Conservation (phyloP, 1,140 invertebrate genomes). For the Prorops nasuta region DNA sequence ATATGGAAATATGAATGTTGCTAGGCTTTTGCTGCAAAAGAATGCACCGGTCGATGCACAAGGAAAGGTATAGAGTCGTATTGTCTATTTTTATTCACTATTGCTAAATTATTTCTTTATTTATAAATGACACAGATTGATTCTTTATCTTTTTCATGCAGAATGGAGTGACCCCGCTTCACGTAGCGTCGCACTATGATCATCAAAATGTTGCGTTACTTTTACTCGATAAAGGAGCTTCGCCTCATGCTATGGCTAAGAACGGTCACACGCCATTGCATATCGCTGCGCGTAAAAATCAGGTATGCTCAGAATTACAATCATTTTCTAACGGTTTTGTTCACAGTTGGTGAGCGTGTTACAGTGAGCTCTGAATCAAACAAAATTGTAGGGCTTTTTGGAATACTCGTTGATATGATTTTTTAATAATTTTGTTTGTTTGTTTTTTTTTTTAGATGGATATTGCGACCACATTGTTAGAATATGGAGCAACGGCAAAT, state of each 20-base stretch:
- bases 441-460: slow-evolving; percentile 62
- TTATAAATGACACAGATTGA: neutral
- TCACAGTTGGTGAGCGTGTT: too few species aligned
- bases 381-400: too few species aligned
- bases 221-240: slow-evolving; percentile 90
- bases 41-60: slow-evolving; percentile 91
- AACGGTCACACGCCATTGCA: slow-evolving; percentile 98
- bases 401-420: too few species aligned
- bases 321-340: too few species aligned
- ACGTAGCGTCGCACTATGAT: slow-evolving; percentile 97
- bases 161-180: slow-evolving; percentile 96
- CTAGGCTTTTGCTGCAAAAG: slow-evolving; percentile 80
- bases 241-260: slow-evolving; percentile 92
- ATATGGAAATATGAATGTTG: slow-evolving; percentile 94
- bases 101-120: neutral
- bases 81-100: neutral
- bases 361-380: too few species aligned
- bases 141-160: slow-evolving; percentile 31
- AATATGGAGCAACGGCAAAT: slow-evolving; percentile 87
- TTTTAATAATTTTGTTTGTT: slow-evolving; percentile 8
- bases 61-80: slow-evolving; percentile 68
- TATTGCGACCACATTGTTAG: slow-evolving; percentile 89
- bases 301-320: slow-evolving; percentile 58
- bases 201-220: slow-evolving; percentile 90
- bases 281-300: slow-evolving; percentile 98